Percentiles rank a stretch among this genome's conserved stretches.
Evolutionary conservation across 2,888 invertebrate genomes (phyloP).

Genomic region (Pseudanteris insignis): DNA sequence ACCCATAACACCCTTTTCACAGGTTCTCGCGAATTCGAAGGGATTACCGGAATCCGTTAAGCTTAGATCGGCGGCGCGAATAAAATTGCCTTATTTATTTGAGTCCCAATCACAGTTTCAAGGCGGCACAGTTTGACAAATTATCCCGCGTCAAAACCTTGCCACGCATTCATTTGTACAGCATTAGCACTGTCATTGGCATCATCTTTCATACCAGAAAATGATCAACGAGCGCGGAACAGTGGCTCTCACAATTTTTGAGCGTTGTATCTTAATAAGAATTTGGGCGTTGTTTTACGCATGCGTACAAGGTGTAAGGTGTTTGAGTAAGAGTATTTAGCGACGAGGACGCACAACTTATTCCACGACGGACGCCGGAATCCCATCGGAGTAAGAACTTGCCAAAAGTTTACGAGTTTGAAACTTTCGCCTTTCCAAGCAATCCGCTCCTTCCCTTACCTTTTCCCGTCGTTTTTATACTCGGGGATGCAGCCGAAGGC

Average conservation of each 20-base stretch:
- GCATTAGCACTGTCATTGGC: conserved; percentile 64
- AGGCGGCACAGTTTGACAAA: conserved; percentile 60
- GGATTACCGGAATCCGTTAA: conserved; percentile 63
- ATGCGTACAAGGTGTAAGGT: conserved; percentile 15
- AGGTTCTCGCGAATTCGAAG: conserved; percentile 55
- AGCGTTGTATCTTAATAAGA: no score
- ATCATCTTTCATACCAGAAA: conserved; percentile 64
- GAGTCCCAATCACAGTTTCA: conserved; percentile 60
- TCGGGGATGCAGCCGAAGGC: conserved; percentile 26
- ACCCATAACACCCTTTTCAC: conserved; percentile 47
- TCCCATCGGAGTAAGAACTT: conserved; percentile 56
- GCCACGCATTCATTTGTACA: conserved; percentile 65
- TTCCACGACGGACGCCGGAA: conserved; percentile 54
- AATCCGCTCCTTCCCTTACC: conserved; percentile 50
- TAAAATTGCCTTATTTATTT: conserved; percentile 64
- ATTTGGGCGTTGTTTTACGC: conserved; percentile 33
- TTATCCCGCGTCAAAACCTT: conserved; percentile 62
- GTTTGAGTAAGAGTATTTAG: conserved; percentile 35
- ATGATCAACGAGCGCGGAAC: no score
- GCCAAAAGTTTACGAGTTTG: conserved; percentile 58
- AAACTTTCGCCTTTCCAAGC: conserved; percentile 54
- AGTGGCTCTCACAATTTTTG: no score
- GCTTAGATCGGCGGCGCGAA: conserved; percentile 48
- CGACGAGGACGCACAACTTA: conserved; percentile 47
- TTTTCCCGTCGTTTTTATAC: conserved; percentile 41